Conservation (phyloP, 2,797 vertebrate genomes). For the Pogonophryne albipinna region DNA sequence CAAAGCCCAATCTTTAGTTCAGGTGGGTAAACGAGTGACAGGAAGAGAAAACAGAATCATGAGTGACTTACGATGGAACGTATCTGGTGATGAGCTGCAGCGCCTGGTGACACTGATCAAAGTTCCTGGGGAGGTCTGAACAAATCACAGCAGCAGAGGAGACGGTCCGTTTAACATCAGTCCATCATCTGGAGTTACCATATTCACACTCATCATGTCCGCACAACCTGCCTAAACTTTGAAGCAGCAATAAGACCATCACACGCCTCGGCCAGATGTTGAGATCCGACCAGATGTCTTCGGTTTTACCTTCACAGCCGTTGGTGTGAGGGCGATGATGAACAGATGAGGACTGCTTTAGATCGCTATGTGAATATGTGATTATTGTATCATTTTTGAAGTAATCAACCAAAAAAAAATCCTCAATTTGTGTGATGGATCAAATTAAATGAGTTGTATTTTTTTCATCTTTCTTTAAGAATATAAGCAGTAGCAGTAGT, state of each 20-base stretch:
- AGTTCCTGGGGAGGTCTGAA: conserved; percentile 89
- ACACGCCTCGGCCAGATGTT: neutral
- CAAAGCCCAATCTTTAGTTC: neutral
- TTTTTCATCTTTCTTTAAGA: too few species aligned
- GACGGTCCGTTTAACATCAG: neutral
- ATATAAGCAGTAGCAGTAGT: too few species aligned
- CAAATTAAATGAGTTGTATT: too few species aligned
- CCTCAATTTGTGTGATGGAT: too few species aligned
- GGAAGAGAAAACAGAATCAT: neutral
- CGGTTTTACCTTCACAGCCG: too few species aligned
- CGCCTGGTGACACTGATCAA: conserved; percentile 92
- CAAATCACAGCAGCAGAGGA: conserved; percentile 16
- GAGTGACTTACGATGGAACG: conserved; percentile 94
- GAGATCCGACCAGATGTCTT: too few species aligned
- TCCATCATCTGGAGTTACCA: neutral
- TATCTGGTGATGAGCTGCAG: conserved; percentile 93
- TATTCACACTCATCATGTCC: too few species aligned
- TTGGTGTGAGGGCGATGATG: too few species aligned
- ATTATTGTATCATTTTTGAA: too few species aligned
- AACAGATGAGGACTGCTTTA: too few species aligned
- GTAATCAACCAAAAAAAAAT: too few species aligned
- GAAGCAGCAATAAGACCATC: neutral
- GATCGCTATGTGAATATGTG: too few species aligned
- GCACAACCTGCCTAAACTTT: neutral
- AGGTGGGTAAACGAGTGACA: neutral